Conservation (phyloP, 2,113 vertebrate genomes). For the Coracopsis vasa region DNA sequence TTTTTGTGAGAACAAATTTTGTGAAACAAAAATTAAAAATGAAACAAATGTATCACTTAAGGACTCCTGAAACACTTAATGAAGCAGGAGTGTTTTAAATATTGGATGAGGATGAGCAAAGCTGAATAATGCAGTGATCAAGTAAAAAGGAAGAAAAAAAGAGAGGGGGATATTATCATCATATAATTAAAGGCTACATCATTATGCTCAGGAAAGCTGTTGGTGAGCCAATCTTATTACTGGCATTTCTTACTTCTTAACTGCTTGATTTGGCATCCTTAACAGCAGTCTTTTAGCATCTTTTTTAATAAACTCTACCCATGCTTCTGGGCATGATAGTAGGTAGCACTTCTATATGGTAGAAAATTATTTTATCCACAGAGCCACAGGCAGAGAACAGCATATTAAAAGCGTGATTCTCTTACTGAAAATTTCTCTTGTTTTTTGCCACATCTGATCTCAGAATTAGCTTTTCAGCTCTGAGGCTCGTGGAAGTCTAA, state of each 20-base stretch:
- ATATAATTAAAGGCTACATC: background rate
- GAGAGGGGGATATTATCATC: background rate
- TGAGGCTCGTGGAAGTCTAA: background rate
- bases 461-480: background rate
- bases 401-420: conserved; percentile 55
- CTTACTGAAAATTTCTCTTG: background rate
- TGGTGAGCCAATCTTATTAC: background rate
- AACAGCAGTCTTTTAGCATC: background rate
- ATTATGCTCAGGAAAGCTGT: background rate
- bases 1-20: background rate
- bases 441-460: background rate
- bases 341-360: background rate
- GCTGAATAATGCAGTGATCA: background rate
- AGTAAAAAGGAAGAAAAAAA: background rate
- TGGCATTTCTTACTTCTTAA: conserved; percentile 24
- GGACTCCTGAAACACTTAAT: background rate
- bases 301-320: conserved; percentile 33
- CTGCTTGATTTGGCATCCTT: conserved; percentile 14
- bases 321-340: background rate
- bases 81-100: background rate
- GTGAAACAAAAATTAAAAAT: background rate
- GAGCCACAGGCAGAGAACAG: background rate
- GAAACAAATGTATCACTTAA: background rate
- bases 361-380: background rate
- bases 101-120: background rate